Evolutionary conservation across 2,888 invertebrate species (phyloP), one percentile per base, ranked within the genome.

Genomic region (Drosophila mettleri): DNA sequence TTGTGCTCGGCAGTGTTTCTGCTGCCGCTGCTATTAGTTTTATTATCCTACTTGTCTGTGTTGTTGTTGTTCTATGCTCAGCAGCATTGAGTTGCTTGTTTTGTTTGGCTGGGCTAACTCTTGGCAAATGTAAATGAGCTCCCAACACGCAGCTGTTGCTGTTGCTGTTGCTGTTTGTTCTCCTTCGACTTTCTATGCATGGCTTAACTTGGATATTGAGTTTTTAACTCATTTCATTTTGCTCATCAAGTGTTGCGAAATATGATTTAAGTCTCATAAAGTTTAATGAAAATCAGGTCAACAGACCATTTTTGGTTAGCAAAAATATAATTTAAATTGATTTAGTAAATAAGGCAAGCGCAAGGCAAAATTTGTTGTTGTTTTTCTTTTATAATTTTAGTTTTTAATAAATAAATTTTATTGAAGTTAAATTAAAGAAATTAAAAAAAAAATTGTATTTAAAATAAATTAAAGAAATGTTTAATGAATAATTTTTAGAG

Each of bases 91-190:
- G 27, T 33, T 41, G 46, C 27, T 7, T 45, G 43, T n/a, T 24
- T 24, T 24, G 24, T 27, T 45, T 27, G 43, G 24, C 45, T 29
- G 18, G 45, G 12, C 16, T 12, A 45, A 16, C 27, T 18, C 45
- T 45, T 20, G 14, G 29, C 59, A 63, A 70, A 82, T 86, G 76
- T 71, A 82, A 85, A 82, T 82, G 80, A 79, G 80, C 57, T 62
- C n/a, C 48, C 51, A 61, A 63, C 76, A 85, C 61, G 67, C 75
- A 64, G 69, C 57, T 72, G 64, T 51, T 57, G 31, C 22, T 34
- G 49, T 49, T 29, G 69, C 57, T 72, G 64, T 51, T 57, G 31
- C 22, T 34, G 49, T 49, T 29, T 48, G 58, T 52, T 63, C 22
- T 55, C 58, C 41, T 36, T 36, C 24, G 18, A 24, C 48, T 53